Evolutionary conservation across 2,888 invertebrate genomes (phyloP), one percentile per base, ranked within the genome.

Genomic region (Heliconius ethilla): DNA sequence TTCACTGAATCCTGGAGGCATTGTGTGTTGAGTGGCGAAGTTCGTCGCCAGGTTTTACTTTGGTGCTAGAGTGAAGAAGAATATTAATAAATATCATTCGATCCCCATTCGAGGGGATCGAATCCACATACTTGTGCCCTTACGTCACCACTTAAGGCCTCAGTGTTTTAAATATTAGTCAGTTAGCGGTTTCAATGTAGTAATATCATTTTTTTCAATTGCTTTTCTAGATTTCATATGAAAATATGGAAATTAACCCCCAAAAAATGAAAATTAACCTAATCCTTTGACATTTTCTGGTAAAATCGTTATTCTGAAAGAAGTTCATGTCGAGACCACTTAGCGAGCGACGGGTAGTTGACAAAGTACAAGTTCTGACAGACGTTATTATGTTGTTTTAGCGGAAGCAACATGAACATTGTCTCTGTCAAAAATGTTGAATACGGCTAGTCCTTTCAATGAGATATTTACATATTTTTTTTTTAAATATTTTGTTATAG

Each of bases 361-460:
- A 74, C 74, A 74, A 74, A 74, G 27, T 45, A 63, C 37, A 40
- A 74, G 22, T 74, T 63, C 3, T 74, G 74, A 74, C 74, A 74
- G 74, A 63, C 11, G 45, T 74, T 74, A 27, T 2, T 5, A 74
- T 59, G n/a, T 59, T 45, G 74, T 74, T 22, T 27, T 45, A 40
- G 22, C 13, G 29, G 40, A 27, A 62, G 18, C 40, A 65, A 63
- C 74, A 74, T 63, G 74, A 74, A 62, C n/a, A 63, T 25, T 62
- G 40, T 63, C 11, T 55, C 33, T 74, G 63, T 74, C 74, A 74
- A 1, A 74, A 74, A 74, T 74, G 63, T 74, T 40, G 18, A 7
- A 62, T 25, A 74, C 29, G 55, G 22, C 33, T 33, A 70, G 13
- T 13, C 10, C 33, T 10, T 22, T 66, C 18, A 66, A 29, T 15